Conservation (phyloP, 2,888 invertebrate species). For the Coremacera marginata region DNA sequence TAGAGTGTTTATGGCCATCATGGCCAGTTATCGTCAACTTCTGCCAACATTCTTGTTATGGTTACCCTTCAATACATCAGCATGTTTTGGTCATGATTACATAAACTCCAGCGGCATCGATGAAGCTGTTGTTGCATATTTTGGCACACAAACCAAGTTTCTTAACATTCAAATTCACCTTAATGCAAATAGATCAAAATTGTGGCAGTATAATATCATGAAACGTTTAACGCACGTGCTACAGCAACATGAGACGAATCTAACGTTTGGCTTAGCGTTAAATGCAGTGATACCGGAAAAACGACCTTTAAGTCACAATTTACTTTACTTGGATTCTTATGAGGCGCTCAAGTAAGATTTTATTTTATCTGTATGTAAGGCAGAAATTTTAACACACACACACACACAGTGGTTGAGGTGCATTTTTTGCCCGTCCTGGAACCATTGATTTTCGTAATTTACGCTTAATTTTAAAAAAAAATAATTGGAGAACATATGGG, state of each 20-base stretch:
- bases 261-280: conserved; percentile 27
- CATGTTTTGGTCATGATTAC: not conserved
- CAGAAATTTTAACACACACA: too few species aligned
- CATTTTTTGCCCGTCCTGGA: too few species aligned
- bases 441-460: too few species aligned
- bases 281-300: not conserved
- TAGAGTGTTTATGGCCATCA: not conserved
- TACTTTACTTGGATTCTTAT: conserved; percentile 41
- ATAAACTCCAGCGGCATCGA: not conserved
- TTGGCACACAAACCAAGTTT: conserved; percentile 24
- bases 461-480: too few species aligned
- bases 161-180: conserved; percentile 34
- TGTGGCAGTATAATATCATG: not conserved
- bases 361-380: too few species aligned
- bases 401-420: too few species aligned
- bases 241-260: conserved; percentile 4
- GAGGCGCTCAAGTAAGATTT: conserved; percentile 32
- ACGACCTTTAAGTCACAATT: conserved; percentile 22
- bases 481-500: too few species aligned
- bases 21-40: not conserved
- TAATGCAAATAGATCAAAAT: not conserved
- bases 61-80: not conserved
- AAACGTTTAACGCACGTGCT: conserved; percentile 16
- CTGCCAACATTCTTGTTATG: not conserved
- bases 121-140: conserved; percentile 29